Evolutionary conservation across 1,140 invertebrate genomes (phyloP).

Genomic region (Anastrepha ludens): DNA sequence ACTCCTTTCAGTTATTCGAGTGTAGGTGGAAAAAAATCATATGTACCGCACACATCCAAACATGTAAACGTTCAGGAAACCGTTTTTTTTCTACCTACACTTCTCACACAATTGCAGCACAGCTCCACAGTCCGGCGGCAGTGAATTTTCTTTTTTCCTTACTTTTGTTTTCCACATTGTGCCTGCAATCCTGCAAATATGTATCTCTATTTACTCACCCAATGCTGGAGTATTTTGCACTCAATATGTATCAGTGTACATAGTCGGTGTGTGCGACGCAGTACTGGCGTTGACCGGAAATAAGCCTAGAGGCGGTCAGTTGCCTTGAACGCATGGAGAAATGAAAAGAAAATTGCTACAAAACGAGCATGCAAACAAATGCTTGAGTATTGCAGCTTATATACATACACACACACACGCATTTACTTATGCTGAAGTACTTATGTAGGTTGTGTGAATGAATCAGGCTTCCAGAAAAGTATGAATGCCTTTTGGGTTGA

Average conservation of each 20-base stretch:
- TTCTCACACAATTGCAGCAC: background rate
- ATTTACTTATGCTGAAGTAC: background rate
- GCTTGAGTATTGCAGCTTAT: background rate
- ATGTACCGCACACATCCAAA: too few relatives aligned
- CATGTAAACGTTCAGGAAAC: too few relatives aligned
- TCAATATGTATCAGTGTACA: background rate
- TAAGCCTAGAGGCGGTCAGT: constrained; percentile 8
- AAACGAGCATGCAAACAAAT: background rate
- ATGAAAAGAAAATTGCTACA: background rate
- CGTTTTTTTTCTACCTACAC: background rate
- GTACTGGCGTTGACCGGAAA: constrained; percentile 31
- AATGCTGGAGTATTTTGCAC: background rate
- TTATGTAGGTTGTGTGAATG: too few relatives aligned
- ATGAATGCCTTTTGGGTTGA: too few relatives aligned
- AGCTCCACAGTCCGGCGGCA: background rate
- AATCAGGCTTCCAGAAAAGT: too few relatives aligned
- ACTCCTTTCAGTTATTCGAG: background rate
- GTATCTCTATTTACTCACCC: constrained; percentile 10
- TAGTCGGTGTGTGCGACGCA: background rate
- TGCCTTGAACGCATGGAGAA: constrained; percentile 19
- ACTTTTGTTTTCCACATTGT: background rate
- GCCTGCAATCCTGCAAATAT: background rate
- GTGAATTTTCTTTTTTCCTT: background rate
- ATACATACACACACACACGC: background rate
- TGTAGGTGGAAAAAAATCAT: background rate